Evolutionary conservation across 2,113 vertebrate species (phyloP), one percentile per base, ranked within the genome.

Genomic region (Rutilus rutilus): DNA sequence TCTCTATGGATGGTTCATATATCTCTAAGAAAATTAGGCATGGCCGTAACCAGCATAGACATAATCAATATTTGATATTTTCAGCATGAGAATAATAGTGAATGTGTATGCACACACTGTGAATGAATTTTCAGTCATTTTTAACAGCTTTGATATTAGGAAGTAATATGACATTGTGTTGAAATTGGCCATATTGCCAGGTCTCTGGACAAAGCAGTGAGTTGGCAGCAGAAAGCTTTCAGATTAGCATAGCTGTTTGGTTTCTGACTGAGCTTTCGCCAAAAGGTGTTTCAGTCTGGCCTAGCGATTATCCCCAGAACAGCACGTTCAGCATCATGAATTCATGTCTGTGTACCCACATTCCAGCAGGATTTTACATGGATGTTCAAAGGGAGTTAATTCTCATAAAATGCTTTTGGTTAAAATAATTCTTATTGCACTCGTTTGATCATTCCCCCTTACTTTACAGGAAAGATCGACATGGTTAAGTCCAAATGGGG

Each of bases 401-500:
- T 64, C 9, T 71, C 17, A 23, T 25, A 30, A 65, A 64, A 21
- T 64, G 6, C 67, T 73, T 2, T 33, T 59, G 50, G 52, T 27
- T 15, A 57, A 73, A 59, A 36, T 12, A 82, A 19, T 11, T 54
- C 17, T 47, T 57, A 14, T 62, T 78, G 0, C 83, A 36, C 73
- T 23, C 69, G 33, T 27, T 57, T 57, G 54, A 88, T 73, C 62
- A 6, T 8, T 73, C 19, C 52, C 60, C 23, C 25, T 71, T 4
- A 65, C 57, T 71, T 78, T 54, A 73, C 91, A 99, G 98, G 98
- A 73, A 99, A 99, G 93, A 99, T 99, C 0, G 98, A 99, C 94
- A 97, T 99, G 97, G 98, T 99, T 94, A 98, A 98, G 90, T 99
- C 98, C 0, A 99, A 99, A 85, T 99, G 98, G 98, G 98, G 98